Evolutionary conservation across 2,797 vertebrate genomes (phyloP), one percentile per base, ranked within the genome.

Genomic region (Characodon lateralis): DNA sequence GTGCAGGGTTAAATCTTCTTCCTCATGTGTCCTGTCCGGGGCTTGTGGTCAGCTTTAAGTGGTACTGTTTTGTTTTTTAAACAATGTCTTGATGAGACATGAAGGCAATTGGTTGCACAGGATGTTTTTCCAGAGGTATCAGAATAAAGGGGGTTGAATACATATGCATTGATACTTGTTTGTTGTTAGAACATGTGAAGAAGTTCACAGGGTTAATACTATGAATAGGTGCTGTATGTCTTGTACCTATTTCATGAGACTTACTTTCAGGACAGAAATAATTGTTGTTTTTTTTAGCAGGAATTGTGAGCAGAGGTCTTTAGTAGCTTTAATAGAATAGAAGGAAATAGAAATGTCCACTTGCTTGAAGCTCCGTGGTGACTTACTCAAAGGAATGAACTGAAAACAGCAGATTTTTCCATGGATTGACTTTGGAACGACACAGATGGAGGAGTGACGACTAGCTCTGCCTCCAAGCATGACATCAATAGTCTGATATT

Each of bases 401-500:
- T 61, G 41, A 35, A 79, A 85, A 48, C 50, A 46, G 71, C 26
- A 9, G 39, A 61, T 65, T 63, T 79, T 81, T 84, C 51, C 79
- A 65, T 55, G 61, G 24, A 59, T 72, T 31, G n/a, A 63, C 72
- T 81, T 85, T 78, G 77, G 81, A 74, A 22, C 51, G 1, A 2
- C 20, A 46, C 59, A 6, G n/a, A 78, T 0, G 61, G 26, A 41
- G 68, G 59, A 82, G 43, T 82, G 80, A 86, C 86, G 51, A 84
- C 71, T 83, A 85, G 82, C 71, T 28, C 31, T 16, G 13, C 43
- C 77, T 53, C 78, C 68, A 85, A 87, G 73, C 88, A 89, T 93
- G 91, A 93, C 87, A 82, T 94, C 88, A 92, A 76, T 5, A 9
- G 61, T 71, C 28, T 82, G 85, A 89, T 71, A 82, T 72, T 68